Evolutionary conservation across 2,797 vertebrate species (phyloP), one percentile per base, ranked within the genome.

Genomic region (Phrynocephalus guinanensis): DNA sequence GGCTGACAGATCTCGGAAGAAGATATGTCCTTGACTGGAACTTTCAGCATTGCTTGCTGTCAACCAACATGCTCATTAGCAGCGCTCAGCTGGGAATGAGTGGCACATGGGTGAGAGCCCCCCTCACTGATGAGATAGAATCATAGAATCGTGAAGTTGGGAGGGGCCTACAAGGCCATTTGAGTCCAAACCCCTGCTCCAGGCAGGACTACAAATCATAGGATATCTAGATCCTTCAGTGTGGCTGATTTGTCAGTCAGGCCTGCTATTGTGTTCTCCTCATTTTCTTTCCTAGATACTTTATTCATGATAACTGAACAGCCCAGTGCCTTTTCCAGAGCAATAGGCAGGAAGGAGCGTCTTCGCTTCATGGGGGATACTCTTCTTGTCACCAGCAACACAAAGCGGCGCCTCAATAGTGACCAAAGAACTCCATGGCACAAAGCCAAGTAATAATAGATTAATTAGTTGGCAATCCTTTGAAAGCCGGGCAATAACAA

Each of bases 391-490:
- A 71, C 28, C 15, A 84, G 84, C 52, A 66, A 81, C 30, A 82
- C 16, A 71, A 22, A 7, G 56, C 24, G 52, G 20, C 10, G 22
- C 28, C 10, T 16, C 66, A 52, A 71, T 72, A 9, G 0, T 70
- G 67, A 5, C 5, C 73, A n/a, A 6, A 90, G 33, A 67, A 77
- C 4, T 48, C n/a, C 30, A 33, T 24, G 13, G 33, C 56, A 52
- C 48, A 79, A 72, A 80, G 16, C 81, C 24, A 44, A 56, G 71
- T 75, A 92, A 85, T 70, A 92, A 92, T 84, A 93, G 87, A 89
- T 76, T 86, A 92, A 93, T 95, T 48, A 56, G 48, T 85, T 88
- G 72, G 73, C 91, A 82, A 67, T 68, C 67, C 1, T 83, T 88
- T 80, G 44, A 60, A 85, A 79, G 30, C 48, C 81, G 44, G 76